These are phyloP conservation scores for Chlorodrepanis virens DNA, from an alignment of 2,113 vertebrate genomes.

Conservation along the genomic window DNA sequence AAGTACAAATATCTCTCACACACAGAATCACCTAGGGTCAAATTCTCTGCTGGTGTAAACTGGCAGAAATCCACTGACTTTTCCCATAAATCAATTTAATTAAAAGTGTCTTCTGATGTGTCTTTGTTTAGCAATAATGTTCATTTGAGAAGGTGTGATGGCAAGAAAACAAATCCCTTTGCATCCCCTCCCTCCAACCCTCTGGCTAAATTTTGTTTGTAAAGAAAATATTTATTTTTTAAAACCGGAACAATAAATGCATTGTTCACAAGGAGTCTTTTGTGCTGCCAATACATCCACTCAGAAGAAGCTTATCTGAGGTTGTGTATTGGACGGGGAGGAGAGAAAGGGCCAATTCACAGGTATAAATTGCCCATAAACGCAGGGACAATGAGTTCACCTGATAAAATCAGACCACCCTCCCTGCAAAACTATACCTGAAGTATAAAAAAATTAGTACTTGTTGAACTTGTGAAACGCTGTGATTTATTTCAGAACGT, in stretches of 20 bases:
- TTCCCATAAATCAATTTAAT: constrained; percentile 57
- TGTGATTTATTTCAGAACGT: background rate
- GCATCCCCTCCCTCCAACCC: background rate
- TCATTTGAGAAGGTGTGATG: constrained; percentile 23
- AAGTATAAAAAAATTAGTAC: background rate
- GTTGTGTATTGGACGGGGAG: background rate
- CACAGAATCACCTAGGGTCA: constrained; percentile 12
- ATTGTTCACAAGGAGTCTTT: background rate
- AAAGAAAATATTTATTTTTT: constrained; percentile 7
- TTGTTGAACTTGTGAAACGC: background rate
- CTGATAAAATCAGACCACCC: constrained; percentile 36
- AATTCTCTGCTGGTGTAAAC: constrained; percentile 28
- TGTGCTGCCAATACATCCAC: background rate
- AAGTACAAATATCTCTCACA: background rate
- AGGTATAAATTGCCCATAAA: background rate
- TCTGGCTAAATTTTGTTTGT: background rate
- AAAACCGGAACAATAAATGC: background rate
- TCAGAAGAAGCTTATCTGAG: background rate
- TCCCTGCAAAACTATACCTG: background rate
- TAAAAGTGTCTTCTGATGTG: constrained; percentile 28
- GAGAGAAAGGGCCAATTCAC: background rate
- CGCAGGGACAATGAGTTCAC: background rate
- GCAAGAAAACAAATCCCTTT: constrained; percentile 15
- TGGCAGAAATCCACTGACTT: constrained; percentile 35
- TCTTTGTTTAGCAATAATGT: constrained; percentile 47